phyloP scores from a whole-genome alignment of 2,888 invertebrate genomes.

The Papilio elwesi region DNA sequence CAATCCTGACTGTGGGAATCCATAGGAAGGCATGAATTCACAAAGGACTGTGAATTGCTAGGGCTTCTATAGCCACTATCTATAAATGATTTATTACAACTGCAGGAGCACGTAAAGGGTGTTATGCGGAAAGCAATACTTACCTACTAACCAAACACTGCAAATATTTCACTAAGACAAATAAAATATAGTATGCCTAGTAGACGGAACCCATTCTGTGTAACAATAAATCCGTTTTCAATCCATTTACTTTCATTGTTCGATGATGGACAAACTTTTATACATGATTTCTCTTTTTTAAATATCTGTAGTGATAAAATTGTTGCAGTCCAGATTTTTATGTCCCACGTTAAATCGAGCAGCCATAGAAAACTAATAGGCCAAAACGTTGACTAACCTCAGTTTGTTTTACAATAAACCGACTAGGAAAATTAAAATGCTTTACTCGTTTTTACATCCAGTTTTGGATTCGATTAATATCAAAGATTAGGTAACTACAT shows the following conservation, averaged over 20 bases:
- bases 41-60: constrained; percentile 53
- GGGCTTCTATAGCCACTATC: constrained; percentile 57
- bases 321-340: background rate
- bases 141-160: constrained; percentile 4
- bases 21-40: constrained; percentile 62
- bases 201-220: background rate
- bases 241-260: constrained; percentile 18
- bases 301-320: constrained; percentile 3
- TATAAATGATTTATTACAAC: constrained; percentile 43
- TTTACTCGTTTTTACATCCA: background rate
- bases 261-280: constrained; percentile 11
- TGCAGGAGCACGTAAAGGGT: constrained; percentile 35
- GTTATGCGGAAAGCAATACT: constrained; percentile 39
- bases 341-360: background rate
- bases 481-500: no score
- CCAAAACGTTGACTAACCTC: no score
- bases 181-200: background rate
- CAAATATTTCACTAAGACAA: constrained; percentile 1
- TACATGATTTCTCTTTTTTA: constrained; percentile 5
- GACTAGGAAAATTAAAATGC: background rate
- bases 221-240: constrained; percentile 14
- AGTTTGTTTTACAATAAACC: background rate
- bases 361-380: no score
- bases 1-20: constrained; percentile 59
- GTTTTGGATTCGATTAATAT: no score